A percentile compares a stretch with the other conserved stretches of the same genome.
phyloP scores from a whole-genome alignment of 2,888 invertebrate genomes.

The Sinopyrophorus schimmeli region DNA sequence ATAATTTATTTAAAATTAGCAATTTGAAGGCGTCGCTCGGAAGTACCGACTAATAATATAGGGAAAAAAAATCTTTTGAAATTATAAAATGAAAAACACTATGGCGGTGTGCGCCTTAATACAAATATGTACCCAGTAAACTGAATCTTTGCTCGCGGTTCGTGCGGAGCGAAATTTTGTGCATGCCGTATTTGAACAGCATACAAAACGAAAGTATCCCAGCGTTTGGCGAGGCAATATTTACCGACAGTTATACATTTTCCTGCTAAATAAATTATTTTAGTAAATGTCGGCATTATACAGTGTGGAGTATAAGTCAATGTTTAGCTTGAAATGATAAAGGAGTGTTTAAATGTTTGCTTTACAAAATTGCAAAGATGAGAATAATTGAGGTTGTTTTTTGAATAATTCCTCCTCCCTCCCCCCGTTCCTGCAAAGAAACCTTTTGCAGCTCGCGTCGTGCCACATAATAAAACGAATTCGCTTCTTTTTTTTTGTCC shows the following conservation, averaged over 20 bases:
- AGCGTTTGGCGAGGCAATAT: constrained; percentile 56
- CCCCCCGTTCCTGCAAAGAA: constrained; percentile 5
- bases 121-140: constrained; percentile 43
- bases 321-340: constrained; percentile 50
- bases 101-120: constrained; percentile 31
- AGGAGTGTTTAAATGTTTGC: constrained; percentile 33
- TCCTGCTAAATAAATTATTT: constrained; percentile 58
- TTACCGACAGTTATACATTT: constrained; percentile 58
- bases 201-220: constrained; percentile 55
- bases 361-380: constrained; percentile 29
- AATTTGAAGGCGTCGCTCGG: too few relatives aligned
- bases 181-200: constrained; percentile 53
- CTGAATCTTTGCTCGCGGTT: constrained; percentile 51
- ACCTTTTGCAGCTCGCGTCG: constrained; percentile 13
- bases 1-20: neutral
- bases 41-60: too few relatives aligned
- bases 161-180: constrained; percentile 53
- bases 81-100: constrained; percentile 35
- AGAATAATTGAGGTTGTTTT: constrained; percentile 31
- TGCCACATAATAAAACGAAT: constrained; percentile 9
- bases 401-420: constrained; percentile 22
- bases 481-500: too few relatives aligned
- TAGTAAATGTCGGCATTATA: constrained; percentile 56
- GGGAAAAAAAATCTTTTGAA: constrained; percentile 37
- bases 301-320: constrained; percentile 53